Conservation (phyloP, 2,113 vertebrate genomes). For the Percina caprodes region DNA sequence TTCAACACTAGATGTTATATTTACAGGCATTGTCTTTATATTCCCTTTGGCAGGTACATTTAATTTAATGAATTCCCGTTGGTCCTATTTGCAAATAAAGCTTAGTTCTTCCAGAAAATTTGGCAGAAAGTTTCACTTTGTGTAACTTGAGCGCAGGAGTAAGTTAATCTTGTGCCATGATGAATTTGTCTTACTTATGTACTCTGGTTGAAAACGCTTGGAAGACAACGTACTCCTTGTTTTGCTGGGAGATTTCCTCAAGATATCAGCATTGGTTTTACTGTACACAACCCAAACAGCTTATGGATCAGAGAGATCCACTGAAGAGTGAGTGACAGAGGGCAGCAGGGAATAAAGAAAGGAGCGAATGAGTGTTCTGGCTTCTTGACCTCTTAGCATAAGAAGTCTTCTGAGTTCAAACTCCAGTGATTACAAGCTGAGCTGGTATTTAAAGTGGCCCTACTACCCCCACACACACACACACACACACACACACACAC, state of each 20-base stretch:
- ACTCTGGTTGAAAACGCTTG: neutral
- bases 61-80: conserved; percentile 41
- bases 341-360: conserved; percentile 61
- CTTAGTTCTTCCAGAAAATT: conserved; percentile 35
- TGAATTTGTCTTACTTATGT: conserved; percentile 14
- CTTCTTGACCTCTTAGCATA: conserved; percentile 82
- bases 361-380: conserved; percentile 69
- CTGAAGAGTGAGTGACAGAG: conserved; percentile 64
- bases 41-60: conserved; percentile 28
- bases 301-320: conserved; percentile 55
- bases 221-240: conserved; percentile 22
- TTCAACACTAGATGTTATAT: conserved; percentile 42
- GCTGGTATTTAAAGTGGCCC: conserved; percentile 76
- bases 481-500: too few relatives aligned
- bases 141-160: conserved; percentile 31
- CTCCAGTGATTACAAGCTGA: conserved; percentile 78
- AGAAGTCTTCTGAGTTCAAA: conserved; percentile 81
- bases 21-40: conserved; percentile 51
- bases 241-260: conserved; percentile 12
- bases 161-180: conserved; percentile 15
- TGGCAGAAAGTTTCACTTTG: conserved; percentile 34
- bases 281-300: conserved; percentile 43
- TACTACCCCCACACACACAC: neutral
- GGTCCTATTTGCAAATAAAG: conserved; percentile 43
- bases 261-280: conserved; percentile 24